Conservation (phyloP, 2,113 vertebrate genomes). For the Chloroceryle aenea region DNA sequence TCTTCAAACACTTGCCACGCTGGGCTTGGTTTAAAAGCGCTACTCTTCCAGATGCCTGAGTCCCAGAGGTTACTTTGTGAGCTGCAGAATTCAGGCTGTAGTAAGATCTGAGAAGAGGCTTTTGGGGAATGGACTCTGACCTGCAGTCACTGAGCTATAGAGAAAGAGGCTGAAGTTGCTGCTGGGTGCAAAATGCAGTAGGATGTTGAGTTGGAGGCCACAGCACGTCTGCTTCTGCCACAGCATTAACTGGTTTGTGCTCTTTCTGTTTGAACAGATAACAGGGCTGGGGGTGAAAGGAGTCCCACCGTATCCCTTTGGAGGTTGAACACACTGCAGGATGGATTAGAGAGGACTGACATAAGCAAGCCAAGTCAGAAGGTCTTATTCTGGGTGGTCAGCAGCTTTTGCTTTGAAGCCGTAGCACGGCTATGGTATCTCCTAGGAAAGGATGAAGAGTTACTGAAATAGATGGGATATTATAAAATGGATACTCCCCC, state of each 20-base stretch:
- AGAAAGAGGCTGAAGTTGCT: neutral
- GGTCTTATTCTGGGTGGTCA: neutral
- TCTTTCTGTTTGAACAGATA: constrained; percentile 75
- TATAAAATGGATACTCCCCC: neutral
- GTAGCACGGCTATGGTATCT: neutral
- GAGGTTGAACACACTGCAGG: constrained; percentile 70
- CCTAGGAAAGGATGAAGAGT: neutral
- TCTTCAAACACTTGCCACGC: neutral
- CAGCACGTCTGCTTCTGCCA: neutral
- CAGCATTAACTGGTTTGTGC: neutral
- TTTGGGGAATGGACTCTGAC: neutral
- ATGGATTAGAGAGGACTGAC: neutral
- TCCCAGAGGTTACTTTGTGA: neutral
- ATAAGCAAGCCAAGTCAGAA: neutral
- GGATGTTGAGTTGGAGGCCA: neutral
- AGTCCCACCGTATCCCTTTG: constrained; percentile 79
- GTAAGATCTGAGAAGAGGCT: neutral
- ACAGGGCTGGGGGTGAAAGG: constrained; percentile 88
- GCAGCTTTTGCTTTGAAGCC: neutral
- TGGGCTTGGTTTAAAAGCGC: neutral
- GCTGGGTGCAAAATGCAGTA: neutral
- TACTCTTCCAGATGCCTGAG: neutral
- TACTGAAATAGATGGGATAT: neutral
- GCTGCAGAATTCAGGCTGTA: neutral
- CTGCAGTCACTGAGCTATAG: neutral